Base-by-base conservation (phyloP, 2,113 vertebrate species). In the Psephotus haematonotus region DNA sequence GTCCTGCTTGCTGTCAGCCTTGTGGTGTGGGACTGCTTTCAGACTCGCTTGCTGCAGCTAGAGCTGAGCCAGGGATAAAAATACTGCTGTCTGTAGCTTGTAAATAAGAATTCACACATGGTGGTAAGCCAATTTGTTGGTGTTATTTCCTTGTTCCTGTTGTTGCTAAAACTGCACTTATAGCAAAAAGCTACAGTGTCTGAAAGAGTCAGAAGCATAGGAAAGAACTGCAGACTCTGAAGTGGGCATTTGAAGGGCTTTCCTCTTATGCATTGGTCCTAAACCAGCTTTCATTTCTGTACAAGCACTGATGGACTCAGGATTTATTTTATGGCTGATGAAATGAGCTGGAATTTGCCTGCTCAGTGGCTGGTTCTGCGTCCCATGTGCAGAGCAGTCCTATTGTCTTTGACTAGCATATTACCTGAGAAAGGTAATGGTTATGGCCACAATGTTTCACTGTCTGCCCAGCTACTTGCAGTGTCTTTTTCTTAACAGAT, bases 61-160 rank as follows among this genome's bases (percentile, higher is more conserved):
- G 28, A 80, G 41, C 50, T 55, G 69, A 86, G 86, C 57, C 57
- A 68, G 70, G 90, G 74, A 55, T 87, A 79, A 82, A 95, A 93
- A 59, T 47, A 37, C 76, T 81, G n/a, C 80, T 88, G 9, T 93
- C 2, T 8, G 37, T 57, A 70, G 33, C 77, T 78, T 81, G 83
- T 84, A 92, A 94, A 92, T 92, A 90, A 92, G 50, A 88, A 88
- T 92, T 92, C 86, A 75, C 72, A 64, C 29, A 12, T 31, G 8
- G 9, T 50, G n/a, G 50, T 83, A 81, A 92, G 50, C 50, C 77
- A 82, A 39, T 78, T 86, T 92, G 47, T 44, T 78, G 64, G 68
- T 91, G 60, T 60, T 88, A 71, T 50, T 93, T 92, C 50, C 86
- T 78, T 86, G 68, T 90, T 94, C 60, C 88, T 68, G 70, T 80